Conservation (phyloP, 2,797 vertebrate genomes). For the Sternarchorhynchus goeldii region DNA sequence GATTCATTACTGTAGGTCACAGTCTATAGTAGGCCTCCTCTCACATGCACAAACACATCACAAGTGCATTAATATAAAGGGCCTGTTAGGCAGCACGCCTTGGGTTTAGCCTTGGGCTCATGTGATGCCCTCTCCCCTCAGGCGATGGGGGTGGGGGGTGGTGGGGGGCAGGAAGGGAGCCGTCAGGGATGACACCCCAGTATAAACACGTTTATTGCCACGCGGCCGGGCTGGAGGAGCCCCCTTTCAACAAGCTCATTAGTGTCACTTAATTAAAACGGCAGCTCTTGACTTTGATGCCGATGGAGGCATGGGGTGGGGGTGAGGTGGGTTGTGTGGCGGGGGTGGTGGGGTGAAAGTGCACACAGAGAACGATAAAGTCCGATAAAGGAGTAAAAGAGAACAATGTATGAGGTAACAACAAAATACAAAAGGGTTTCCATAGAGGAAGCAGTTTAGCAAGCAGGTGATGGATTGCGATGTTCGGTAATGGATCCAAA, state of each 20-base stretch:
- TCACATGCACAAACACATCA: not conserved
- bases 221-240: constrained; percentile 84
- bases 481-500: constrained; percentile 82
- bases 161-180: constrained; percentile 63
- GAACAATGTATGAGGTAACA: constrained; percentile 2
- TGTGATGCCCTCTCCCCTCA: constrained; percentile 36
- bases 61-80: constrained; percentile 21
- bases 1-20: not conserved
- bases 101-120: constrained; percentile 21
- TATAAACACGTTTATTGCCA: constrained; percentile 91
- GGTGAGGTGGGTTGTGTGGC: not conserved
- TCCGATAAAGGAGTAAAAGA: constrained; percentile 62
- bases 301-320: constrained; percentile 71
- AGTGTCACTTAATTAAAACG: constrained; percentile 94
- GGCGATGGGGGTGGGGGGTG: constrained; percentile 25
- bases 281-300: constrained; percentile 91
- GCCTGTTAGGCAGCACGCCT: not conserved
- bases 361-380: constrained; percentile 6
- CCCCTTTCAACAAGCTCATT: constrained; percentile 90
- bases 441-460: constrained; percentile 59
- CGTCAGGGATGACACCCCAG: constrained; percentile 87
- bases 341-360: not conserved
- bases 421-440: constrained; percentile 47
- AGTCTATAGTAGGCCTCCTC: not conserved
- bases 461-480: constrained; percentile 79